Base-by-base conservation (phyloP, 2,888 invertebrate genomes). In the Idaea biselata region DNA sequence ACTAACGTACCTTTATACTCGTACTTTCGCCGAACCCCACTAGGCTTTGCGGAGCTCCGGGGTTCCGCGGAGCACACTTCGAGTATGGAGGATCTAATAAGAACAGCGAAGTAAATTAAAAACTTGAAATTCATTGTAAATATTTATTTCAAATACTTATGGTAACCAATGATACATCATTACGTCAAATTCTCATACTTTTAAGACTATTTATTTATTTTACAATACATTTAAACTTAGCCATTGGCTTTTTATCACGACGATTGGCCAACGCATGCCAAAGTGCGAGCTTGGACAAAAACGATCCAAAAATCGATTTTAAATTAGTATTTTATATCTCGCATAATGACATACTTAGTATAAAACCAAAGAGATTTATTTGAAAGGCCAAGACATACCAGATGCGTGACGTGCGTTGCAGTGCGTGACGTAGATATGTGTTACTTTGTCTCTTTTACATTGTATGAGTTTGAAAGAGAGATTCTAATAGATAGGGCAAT, bases 121-220 rank as follows among this genome's bases (percentile, higher is more conserved):
- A 65, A 65, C 58, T 61, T 65, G 63, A 63, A 68, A 68, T 77
- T 86, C 82, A 86, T 86, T 91, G 91, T 92, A 92, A 91, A 92
- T 92, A 92, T 92, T 88, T 91, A 92, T 91, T 92, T 91, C 88
- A 90, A 91, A 89, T 91, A 91, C 89, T 91, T 91, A 91, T 90
- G 92, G 92, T 92, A 92, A 92, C 92, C 91, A 91, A 91, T 91
- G 88, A 90, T 91, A 91, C 90, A 91, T 86, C 88, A 83, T 85
- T 83, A 84, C 84, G 74, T 82, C 80, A 79, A 81, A 77, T 83
- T 81, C 80, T 82, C 84, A 81, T 44, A 44, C 44, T 44, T 44
- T 66, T 80, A 82, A 82, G 84, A 25, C 85, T 83, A 81, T 79
- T 62, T 68, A 71, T 67, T 56, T 25, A 25, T 25, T 25, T 64